A percentile compares a stretch with the other conserved stretches of the same genome.
Evolutionary conservation across 23 tunicate genomes (phyloP).

Genomic region (Trididemnum miniatum): DNA sequence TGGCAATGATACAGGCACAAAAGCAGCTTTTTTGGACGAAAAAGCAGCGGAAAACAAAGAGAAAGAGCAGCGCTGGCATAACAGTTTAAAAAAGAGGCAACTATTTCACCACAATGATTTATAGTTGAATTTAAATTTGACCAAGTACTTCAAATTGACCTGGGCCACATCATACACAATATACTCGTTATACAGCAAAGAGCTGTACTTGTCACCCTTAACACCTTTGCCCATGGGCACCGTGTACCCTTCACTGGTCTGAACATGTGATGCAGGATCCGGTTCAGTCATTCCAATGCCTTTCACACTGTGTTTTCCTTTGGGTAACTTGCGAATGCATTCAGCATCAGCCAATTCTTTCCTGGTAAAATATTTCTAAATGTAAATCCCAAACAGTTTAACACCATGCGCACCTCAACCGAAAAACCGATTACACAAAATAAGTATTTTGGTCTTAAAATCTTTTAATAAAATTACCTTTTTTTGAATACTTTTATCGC

Average conservation of each 20-base stretch:
- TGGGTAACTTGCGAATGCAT: slow-evolving; percentile 72
- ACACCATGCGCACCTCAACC: too few species aligned
- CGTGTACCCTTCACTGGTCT: slow-evolving; percentile 23
- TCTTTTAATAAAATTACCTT: too few species aligned
- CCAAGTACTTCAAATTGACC: slow-evolving; percentile 85
- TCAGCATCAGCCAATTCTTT: slow-evolving; percentile 65
- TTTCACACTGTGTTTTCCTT: slow-evolving; percentile 92
- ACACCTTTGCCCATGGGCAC: slow-evolving; percentile 78
- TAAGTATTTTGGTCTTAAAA: too few species aligned
- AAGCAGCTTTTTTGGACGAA: too few species aligned
- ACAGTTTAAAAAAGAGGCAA: too few species aligned
- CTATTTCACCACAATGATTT: slow-evolving; percentile 71
- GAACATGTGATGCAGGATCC: slow-evolving; percentile 46
- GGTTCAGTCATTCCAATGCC: slow-evolving; percentile 86
- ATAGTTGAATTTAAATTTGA: slow-evolving; percentile 73
- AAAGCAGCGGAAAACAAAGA: too few species aligned
- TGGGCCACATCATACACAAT: slow-evolving; percentile 98
- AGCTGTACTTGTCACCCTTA: slow-evolving; percentile 29
- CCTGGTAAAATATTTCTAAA: slow-evolving; percentile 62
- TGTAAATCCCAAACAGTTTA: too few species aligned
- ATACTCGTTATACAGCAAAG: slow-evolving; percentile 92
- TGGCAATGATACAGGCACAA: too few species aligned
- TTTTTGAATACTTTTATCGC: too few species aligned
- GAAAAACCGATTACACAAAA: too few species aligned
- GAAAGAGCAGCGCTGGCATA: too few species aligned